phyloP scores from a whole-genome alignment of 2,113 vertebrate genomes.

The Rutilus rutilus region DNA sequence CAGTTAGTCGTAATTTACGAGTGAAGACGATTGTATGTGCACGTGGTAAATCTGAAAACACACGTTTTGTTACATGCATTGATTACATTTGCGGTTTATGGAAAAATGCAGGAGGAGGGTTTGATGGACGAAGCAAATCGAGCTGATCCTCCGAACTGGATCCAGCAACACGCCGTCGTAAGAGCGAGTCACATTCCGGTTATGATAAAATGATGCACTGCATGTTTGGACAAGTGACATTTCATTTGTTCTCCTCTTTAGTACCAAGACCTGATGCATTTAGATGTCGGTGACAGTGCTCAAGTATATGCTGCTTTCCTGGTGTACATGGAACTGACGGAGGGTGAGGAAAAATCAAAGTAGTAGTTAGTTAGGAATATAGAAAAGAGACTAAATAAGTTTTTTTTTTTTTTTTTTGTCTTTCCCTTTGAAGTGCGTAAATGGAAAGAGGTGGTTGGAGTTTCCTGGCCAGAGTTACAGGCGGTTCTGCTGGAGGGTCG shows the following conservation, averaged over 20 bases:
- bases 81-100: neutral
- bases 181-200: constrained; percentile 29
- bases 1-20: neutral
- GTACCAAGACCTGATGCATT: constrained; percentile 86
- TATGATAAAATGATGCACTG: neutral
- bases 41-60: neutral
- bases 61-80: neutral
- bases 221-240: neutral
- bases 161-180: constrained; percentile 71
- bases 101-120: neutral
- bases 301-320: constrained; percentile 90
- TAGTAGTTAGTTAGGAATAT: no score
- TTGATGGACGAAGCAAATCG: constrained; percentile 2
- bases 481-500: constrained; percentile 83
- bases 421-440: constrained; percentile 73
- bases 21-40: neutral
- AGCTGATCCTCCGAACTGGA: constrained; percentile 66
- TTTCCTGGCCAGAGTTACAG: constrained; percentile 81
- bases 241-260: constrained; percentile 55
- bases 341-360: constrained; percentile 75
- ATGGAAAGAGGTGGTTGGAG: constrained; percentile 85
- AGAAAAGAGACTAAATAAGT: neutral
- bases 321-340: constrained; percentile 90
- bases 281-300: constrained; percentile 81
- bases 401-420: neutral